Conservation (phyloP, 1,140 invertebrate species). For the Pachyrhynchus sulphureomaculatus region DNA sequence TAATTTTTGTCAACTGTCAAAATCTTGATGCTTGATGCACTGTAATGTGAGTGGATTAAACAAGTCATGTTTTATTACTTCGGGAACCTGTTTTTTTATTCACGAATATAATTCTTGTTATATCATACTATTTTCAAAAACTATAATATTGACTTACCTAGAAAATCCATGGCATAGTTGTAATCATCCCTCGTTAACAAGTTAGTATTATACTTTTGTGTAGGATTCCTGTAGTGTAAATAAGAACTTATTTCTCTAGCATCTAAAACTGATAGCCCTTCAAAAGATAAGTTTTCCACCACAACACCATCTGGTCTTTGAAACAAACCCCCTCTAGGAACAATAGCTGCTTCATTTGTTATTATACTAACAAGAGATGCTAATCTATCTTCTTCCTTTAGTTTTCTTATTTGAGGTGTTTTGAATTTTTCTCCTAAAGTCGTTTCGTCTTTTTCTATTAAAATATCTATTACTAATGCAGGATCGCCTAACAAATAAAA, state of each 20-base stretch:
- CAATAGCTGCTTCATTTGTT: conserved; percentile 65
- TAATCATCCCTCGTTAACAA: conserved; percentile 69
- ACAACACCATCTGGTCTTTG: conserved; percentile 65
- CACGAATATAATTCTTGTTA: too few relatives aligned
- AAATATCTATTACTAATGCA: conserved; percentile 54
- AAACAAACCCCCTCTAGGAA: conserved; percentile 70
- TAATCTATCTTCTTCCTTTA: conserved; percentile 77
- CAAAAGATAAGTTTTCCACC: conserved; percentile 67
- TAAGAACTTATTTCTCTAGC: conserved; percentile 65
- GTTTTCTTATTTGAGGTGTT: conserved; percentile 51
- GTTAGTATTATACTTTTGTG: conserved; percentile 71
- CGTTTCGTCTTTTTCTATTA: conserved; percentile 49
- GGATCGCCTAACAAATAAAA: conserved; percentile 55
- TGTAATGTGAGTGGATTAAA: too few relatives aligned
- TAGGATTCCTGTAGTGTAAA: conserved; percentile 64
- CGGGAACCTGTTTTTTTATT: too few relatives aligned
- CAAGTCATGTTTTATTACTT: too few relatives aligned
- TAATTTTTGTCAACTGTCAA: too few relatives aligned
- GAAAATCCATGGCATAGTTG: conserved; percentile 75
- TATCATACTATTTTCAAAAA: too few relatives aligned
- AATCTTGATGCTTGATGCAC: too few relatives aligned
- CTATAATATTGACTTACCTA: conserved; percentile 49
- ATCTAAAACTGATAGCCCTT: conserved; percentile 62
- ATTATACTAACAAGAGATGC: conserved; percentile 68
- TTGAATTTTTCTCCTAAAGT: conserved; percentile 33